These are phyloP conservation scores for Acleris sparsana DNA, from an alignment of 2,888 invertebrate species.

Conservation along the genomic window DNA sequence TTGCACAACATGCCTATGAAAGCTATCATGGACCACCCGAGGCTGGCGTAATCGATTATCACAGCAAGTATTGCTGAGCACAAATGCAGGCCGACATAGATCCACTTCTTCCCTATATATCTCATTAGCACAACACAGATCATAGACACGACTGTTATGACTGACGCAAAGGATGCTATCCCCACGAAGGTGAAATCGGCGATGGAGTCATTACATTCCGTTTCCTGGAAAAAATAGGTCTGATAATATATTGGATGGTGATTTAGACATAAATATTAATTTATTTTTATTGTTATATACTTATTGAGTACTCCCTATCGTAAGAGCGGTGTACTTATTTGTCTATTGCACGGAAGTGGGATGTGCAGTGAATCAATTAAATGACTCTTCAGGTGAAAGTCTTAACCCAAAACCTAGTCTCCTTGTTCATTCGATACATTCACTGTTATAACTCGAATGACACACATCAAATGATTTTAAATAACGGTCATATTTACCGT, in stretches of 20 bases:
- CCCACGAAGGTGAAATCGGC: constrained; percentile 24
- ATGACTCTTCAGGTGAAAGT: no score
- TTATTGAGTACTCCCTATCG: not conserved
- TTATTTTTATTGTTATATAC: not conserved
- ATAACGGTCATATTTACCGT: not conserved
- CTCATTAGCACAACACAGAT: constrained; percentile 18
- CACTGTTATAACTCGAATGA: no score
- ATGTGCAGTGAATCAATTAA: no score
- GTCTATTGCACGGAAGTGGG: not conserved
- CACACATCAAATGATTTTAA: not conserved
- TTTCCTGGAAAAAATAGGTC: constrained; percentile 11
- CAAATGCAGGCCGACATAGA: constrained; percentile 28
- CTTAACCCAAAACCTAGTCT: no score
- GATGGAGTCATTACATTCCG: constrained; percentile 31
- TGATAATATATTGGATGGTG: no score
- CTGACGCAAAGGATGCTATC: constrained; percentile 8
- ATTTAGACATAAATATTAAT: not conserved
- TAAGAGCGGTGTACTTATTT: not conserved
- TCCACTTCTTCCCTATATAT: constrained; percentile 37
- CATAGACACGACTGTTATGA: constrained; percentile 20
- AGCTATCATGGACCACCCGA: constrained; percentile 16
- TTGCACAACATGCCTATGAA: constrained; percentile 33
- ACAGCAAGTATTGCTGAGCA: constrained; percentile 5
- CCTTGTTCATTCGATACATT: no score
- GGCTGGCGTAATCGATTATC: constrained; percentile 12